Evolutionary conservation across 1,140 invertebrate species (phyloP).

Genomic region (Capitella teleta): DNA sequence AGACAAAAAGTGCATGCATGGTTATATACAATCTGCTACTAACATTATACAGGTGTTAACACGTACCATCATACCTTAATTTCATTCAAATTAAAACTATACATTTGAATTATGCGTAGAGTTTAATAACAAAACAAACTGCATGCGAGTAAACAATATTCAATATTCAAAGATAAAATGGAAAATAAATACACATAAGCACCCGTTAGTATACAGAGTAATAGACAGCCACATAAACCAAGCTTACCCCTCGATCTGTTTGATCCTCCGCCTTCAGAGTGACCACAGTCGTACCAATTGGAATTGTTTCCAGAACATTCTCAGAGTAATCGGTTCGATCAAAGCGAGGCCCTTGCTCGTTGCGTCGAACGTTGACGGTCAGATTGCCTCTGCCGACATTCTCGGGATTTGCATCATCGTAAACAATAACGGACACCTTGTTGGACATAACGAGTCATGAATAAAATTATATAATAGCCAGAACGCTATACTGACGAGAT

Average conservation of each 20-base stretch:
- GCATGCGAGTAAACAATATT: background rate
- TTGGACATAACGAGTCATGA: background rate
- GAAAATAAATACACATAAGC: background rate
- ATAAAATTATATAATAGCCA: background rate
- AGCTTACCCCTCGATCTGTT: background rate
- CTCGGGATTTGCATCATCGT: slow-evolving; percentile 3
- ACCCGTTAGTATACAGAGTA: background rate
- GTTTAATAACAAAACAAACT: too few species aligned
- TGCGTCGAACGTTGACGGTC: slow-evolving; percentile 7
- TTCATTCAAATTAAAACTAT: too few species aligned
- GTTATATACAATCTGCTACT: too few species aligned
- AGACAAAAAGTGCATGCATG: too few species aligned
- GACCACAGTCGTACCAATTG: slow-evolving; percentile 2
- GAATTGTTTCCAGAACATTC: slow-evolving; percentile 5
- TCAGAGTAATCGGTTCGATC: slow-evolving; percentile 4
- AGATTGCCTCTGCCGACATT: background rate
- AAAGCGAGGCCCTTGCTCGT: slow-evolving; percentile 6
- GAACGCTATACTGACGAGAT: slow-evolving; percentile 3
- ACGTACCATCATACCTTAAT: too few species aligned
- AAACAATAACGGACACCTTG: slow-evolving; percentile 3
- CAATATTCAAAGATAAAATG: background rate
- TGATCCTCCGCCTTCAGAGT: background rate
- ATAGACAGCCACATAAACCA: background rate
- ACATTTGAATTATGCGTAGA: too few species aligned
- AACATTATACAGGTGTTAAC: too few species aligned